Evolutionary conservation across 2,888 invertebrate genomes (phyloP).

Genomic region (Quadroppia sp.): DNA sequence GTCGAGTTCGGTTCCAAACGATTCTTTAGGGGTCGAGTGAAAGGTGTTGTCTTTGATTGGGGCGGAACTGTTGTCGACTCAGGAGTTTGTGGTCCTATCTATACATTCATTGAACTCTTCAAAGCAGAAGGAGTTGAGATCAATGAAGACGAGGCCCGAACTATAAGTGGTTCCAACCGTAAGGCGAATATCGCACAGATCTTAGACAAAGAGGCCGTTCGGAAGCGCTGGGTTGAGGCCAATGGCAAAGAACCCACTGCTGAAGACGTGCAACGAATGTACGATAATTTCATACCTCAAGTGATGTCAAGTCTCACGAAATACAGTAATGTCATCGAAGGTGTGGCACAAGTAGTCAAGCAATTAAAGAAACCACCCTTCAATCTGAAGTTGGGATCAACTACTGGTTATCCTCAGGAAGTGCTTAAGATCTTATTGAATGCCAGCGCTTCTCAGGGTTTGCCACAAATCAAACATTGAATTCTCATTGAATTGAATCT

Average conservation of each 20-base stretch:
- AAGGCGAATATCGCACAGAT: slow-evolving; percentile 49
- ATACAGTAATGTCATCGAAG: slow-evolving; percentile 50
- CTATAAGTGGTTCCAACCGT: slow-evolving; percentile 52
- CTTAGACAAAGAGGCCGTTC: slow-evolving; percentile 50
- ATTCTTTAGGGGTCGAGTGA: slow-evolving; percentile 28
- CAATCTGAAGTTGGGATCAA: slow-evolving; percentile 51
- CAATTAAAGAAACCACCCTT: slow-evolving; percentile 1
- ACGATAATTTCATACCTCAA: slow-evolving; percentile 53
- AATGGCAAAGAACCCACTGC: slow-evolving; percentile 50
- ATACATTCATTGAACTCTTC: slow-evolving; percentile 52
- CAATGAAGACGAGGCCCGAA: slow-evolving; percentile 50
- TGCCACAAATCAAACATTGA: too few relatives aligned
- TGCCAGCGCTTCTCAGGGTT: slow-evolving; percentile 51
- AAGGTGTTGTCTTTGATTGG: slow-evolving; percentile 37
- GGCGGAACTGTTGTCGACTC: slow-evolving; percentile 53
- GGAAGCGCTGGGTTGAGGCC: slow-evolving; percentile 50
- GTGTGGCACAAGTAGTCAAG: slow-evolving; percentile 37
- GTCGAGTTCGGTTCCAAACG: slow-evolving; percentile 30
- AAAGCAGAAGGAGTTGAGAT: slow-evolving; percentile 49
- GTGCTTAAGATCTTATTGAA: slow-evolving; percentile 52
- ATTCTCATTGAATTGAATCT: not conserved
- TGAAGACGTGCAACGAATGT: slow-evolving; percentile 52
- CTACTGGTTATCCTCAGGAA: slow-evolving; percentile 52
- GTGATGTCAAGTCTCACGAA: slow-evolving; percentile 49
- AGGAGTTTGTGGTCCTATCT: slow-evolving; percentile 53